Evolutionary conservation across 2,797 vertebrate genomes (phyloP).

Genomic region (Rhinoraja longicauda): DNA sequence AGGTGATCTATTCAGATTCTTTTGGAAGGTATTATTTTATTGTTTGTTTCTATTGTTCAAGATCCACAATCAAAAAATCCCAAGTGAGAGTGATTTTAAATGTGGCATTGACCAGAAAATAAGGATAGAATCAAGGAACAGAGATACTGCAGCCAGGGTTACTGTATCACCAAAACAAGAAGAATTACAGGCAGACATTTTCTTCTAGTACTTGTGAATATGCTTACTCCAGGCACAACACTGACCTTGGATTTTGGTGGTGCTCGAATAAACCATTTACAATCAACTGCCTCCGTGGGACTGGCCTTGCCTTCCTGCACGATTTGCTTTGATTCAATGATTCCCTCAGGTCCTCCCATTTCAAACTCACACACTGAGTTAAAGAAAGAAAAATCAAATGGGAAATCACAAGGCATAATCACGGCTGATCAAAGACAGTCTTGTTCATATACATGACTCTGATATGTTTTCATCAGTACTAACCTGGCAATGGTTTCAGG

Average conservation of each 20-base stretch:
- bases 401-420: conserved; percentile 39
- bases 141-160: neutral
- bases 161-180: neutral
- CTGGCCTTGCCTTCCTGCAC: conserved; percentile 88
- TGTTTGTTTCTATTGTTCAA: neutral
- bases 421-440: conserved; percentile 10
- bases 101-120: neutral
- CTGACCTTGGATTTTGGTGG: conserved; percentile 95
- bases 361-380: conserved; percentile 91
- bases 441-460: conserved; percentile 28
- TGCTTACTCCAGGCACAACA: conserved; percentile 41
- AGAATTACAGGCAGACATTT: neutral
- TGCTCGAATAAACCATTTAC: conserved; percentile 96
- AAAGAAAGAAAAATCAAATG: conserved; percentile 53
- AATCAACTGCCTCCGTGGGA: conserved; percentile 86
- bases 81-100: neutral
- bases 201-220: neutral
- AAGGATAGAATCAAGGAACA: neutral
- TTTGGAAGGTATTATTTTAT: too few relatives aligned
- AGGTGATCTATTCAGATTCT: neutral
- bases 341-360: conserved; percentile 93
- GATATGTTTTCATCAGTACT: conserved; percentile 57
- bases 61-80: neutral
- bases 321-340: conserved; percentile 94
- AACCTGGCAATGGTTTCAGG: conserved; percentile 93